These are phyloP conservation scores for Clunio marinus DNA, from an alignment of 2,888 invertebrate genomes.

Conservation along the genomic window DNA sequence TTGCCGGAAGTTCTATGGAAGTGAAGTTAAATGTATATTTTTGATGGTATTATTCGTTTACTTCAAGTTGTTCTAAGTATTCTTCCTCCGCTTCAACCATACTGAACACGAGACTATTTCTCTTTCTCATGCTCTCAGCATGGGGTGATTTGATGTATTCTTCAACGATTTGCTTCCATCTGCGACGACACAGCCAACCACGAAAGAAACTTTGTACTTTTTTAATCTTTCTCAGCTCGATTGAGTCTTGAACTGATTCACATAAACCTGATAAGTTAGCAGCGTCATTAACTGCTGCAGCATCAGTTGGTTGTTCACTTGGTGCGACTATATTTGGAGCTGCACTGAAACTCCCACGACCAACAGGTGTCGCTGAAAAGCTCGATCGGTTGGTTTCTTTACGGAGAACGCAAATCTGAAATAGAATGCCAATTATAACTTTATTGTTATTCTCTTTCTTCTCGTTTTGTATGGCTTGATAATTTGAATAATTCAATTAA, in stretches of 20 bases:
- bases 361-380: conserved; percentile 48
- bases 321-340: conserved; percentile 41
- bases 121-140: conserved; percentile 87
- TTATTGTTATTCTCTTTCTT: too few relatives aligned
- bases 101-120: conserved; percentile 82
- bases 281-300: conserved; percentile 48
- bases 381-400: conserved; percentile 65
- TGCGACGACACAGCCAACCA: conserved; percentile 84
- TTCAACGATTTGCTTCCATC: conserved; percentile 94
- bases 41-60: conserved; percentile 46
- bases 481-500: conserved; percentile 47
- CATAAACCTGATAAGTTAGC: conserved; percentile 41
- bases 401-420: conserved; percentile 73
- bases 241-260: conserved; percentile 54
- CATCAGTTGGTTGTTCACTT: conserved; percentile 49
- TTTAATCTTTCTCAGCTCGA: conserved; percentile 83
- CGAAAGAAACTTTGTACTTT: conserved; percentile 84
- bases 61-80: conserved; percentile 85
- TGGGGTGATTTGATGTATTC: conserved; percentile 92
- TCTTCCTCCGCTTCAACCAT: conserved; percentile 94
- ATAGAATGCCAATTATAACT: too few relatives aligned
- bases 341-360: conserved; percentile 44
- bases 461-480: too few relatives aligned
- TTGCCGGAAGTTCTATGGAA: not conserved
- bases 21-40: not conserved